These are phyloP conservation scores for Styela clava DNA, from an alignment of 23 tunicate species.

Conservation along the genomic window DNA sequence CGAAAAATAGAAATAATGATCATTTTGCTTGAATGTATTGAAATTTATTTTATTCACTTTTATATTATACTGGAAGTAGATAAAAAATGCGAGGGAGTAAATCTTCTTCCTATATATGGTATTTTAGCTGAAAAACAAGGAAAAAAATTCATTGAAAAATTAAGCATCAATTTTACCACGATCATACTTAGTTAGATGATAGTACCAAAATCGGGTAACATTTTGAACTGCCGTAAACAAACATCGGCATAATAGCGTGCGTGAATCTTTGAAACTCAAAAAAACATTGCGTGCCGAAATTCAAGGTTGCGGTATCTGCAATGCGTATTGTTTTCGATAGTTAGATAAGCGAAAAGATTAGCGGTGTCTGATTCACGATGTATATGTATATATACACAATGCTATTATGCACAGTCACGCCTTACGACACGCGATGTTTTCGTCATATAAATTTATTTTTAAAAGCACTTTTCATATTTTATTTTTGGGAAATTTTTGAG, in stretches of 20 bases:
- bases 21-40: too few relatives aligned
- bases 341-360: background rate
- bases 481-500: too few relatives aligned
- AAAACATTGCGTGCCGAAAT: constrained; percentile 25
- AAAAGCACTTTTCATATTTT: background rate
- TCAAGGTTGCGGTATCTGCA: background rate
- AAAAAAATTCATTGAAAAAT: too few relatives aligned
- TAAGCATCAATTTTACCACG: too few relatives aligned
- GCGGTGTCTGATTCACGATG: background rate
- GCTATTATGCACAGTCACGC: background rate
- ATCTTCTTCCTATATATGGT: background rate
- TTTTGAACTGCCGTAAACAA: background rate
- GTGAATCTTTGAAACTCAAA: background rate
- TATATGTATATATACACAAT: background rate
- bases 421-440: background rate
- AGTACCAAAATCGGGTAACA: too few relatives aligned
- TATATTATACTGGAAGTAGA: too few relatives aligned
- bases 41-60: too few relatives aligned
- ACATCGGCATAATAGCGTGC: background rate
- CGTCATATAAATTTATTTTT: background rate
- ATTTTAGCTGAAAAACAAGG: background rate
- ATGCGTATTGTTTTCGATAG: background rate
- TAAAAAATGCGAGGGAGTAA: background rate
- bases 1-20: too few relatives aligned
- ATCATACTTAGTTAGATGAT: too few relatives aligned